Base-by-base conservation (phyloP, 2,797 vertebrate genomes). In the Phoeniculus purpureus region DNA sequence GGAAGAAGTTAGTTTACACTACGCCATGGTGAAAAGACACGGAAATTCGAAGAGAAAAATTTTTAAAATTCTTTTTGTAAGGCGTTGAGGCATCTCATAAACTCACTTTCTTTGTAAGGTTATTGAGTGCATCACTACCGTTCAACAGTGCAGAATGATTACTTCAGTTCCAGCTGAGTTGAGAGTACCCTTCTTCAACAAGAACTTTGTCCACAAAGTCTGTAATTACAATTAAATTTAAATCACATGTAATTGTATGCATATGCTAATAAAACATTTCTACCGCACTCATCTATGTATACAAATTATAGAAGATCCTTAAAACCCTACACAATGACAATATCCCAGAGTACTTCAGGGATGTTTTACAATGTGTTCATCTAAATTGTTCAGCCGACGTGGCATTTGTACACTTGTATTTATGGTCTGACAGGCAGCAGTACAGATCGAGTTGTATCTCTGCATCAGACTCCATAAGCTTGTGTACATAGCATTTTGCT, bases 381-480 rank as follows among this genome's bases (percentile, higher is more conserved):
- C 54, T 52, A 25, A 60, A 9, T 54, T 48, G 74, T 80, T 68
- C 18, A 19, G 17, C 27, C 20, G 12, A 9, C 11, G 0, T 21
- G 12, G 26, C n/a, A 8, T 58, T 70, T 2, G 1, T 62, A 18
- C 32, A 37, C 26, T 54, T 56, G 6, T 34, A 21, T 29, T 61
- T 29, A 26, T 32, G 31, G 15, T 47, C n/a, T 65, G 50, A 34
- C 12, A 67, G n/a, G 12, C 17, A 66, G 3, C 25, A 25, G 5
- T 14, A 31, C 12, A 43, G 37, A 45, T 15, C 27, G 32, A 27
- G 3, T 37, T 54, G 27, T 64, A n/a, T 25, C 27, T 85, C 10
- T 73, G 56, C 19, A 12, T 32, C 0, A 0, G 32, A 26, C 3
- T 9, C 13, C 17, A 12, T 47, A 31, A 31, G 10, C 16, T 60